Conservation (phyloP, 2,113 vertebrate genomes). For the Psettodes erumei region DNA sequence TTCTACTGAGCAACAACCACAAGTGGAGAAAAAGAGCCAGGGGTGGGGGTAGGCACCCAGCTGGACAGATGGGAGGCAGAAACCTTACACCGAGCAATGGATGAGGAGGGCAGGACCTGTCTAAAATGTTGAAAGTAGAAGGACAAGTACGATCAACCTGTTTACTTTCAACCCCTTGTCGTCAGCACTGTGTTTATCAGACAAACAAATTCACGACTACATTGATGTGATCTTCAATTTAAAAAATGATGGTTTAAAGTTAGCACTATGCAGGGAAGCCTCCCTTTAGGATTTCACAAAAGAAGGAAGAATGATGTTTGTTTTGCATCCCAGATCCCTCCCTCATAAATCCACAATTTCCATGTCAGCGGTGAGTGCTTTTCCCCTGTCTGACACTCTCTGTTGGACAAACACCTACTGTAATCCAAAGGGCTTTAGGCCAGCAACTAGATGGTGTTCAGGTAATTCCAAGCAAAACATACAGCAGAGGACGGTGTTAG, state of each 20-base stretch:
- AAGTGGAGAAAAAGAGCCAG: not conserved
- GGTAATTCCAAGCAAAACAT: conserved; percentile 60
- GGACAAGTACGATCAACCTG: conserved; percentile 4
- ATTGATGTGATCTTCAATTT: conserved; percentile 2
- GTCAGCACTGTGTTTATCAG: not conserved
- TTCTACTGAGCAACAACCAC: conserved; percentile 35
- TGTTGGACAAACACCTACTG: conserved; percentile 51
- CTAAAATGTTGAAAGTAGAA: conserved; percentile 22
- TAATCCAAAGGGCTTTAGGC: conserved; percentile 36
- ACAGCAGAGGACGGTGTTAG: not conserved
- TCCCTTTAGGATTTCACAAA: conserved; percentile 51
- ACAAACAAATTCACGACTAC: not conserved
- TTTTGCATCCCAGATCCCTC: conserved; percentile 61
- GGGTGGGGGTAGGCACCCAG: not conserved
- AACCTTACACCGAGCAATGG: conserved; percentile 58
- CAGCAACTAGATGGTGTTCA: conserved; percentile 40
- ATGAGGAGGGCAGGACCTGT: not conserved
- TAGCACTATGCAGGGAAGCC: conserved; percentile 11
- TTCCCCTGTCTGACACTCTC: conserved; percentile 48
- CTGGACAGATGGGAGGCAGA: conserved; percentile 60
- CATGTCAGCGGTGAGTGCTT: conserved; percentile 48
- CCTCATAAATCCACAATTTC: conserved; percentile 60
- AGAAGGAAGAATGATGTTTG: conserved; percentile 68
- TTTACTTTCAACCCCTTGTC: conserved; percentile 7
- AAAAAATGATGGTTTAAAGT: conserved; percentile 21